Evolutionary conservation across 2,888 invertebrate species (phyloP), one percentile per base, ranked within the genome.

Genomic region (Selenia dentaria): DNA sequence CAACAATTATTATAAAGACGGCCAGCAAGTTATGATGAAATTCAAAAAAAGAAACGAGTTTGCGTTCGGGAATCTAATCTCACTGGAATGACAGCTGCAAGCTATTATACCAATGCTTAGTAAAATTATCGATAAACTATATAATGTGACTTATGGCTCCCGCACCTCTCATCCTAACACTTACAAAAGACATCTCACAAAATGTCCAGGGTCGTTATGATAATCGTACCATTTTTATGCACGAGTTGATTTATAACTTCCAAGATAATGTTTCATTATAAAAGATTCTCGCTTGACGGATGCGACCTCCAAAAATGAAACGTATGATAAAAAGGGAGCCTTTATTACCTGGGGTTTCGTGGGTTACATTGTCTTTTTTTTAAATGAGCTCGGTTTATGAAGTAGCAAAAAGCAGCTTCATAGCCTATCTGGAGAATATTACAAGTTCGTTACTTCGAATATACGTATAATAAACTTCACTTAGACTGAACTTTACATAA

Each of bases 201-300:
- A 61, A 58, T 49, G 53, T 57, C 50, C 58, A 32, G 16, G 28
- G 48, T 38, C 45, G 54, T 58, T 57, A 57, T 51, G 59, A 56
- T 64, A 61, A 64, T 64, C 51, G 39, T 41, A 44, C 54, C 24
- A 50, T 54, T 59, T 56, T 60, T 61, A 56, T 59, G 42, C 54
- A 25, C 52, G 44, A 42, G 35, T 48, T 59, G 59, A 64, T 64
- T 64, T 61, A 64, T 55, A 34, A 44, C 55, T 53, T 59, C 57
- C 57, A 33, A 39, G 48, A 56, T 56, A 56, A 60, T 54, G 52
- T 24, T 38, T 44, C 46, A 49, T 50, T 45, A 42, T 48, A 51
- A 54, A 50, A 52, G 48, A 52, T 50, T 43, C 47, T 38, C 42
- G 33, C 27, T 44, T 41, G 53, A 48, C 47, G 47, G 47, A 48